phyloP scores from a whole-genome alignment of 2,888 invertebrate species.

The Euclidia mi region DNA sequence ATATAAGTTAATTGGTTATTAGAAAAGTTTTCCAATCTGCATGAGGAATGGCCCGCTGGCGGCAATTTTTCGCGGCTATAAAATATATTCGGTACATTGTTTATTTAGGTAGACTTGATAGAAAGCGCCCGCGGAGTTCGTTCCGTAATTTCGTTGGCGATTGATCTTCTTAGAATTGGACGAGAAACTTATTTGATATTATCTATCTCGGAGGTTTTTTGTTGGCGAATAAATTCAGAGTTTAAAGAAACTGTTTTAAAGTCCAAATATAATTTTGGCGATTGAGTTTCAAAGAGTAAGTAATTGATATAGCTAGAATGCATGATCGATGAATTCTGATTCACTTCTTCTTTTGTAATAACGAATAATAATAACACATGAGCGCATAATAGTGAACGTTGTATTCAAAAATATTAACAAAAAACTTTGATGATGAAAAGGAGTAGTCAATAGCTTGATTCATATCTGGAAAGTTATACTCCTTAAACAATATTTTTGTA shows the following conservation, averaged over 20 bases:
- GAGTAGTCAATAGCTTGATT: too few relatives aligned
- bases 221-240: conserved; percentile 9
- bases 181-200: conserved; percentile 29
- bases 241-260: too few relatives aligned
- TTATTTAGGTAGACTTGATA: conserved; percentile 53
- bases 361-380: conserved; percentile 13
- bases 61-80: conserved; percentile 43
- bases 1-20: conserved; percentile 80
- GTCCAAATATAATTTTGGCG: too few relatives aligned
- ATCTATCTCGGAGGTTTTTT: conserved; percentile 23
- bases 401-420: too few relatives aligned
- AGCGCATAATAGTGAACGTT: too few relatives aligned
- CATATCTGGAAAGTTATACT: too few relatives aligned
- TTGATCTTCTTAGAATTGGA: conserved; percentile 30
- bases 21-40: conserved; percentile 82
- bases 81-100: conserved; percentile 49
- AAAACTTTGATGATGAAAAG: too few relatives aligned
- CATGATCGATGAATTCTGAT: too few relatives aligned
- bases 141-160: conserved; percentile 34
- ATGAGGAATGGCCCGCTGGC: conserved; percentile 64
- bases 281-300: too few relatives aligned
- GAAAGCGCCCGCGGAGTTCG: conserved; percentile 43
- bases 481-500: too few relatives aligned
- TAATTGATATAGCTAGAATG: too few relatives aligned
- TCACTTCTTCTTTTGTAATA: too few relatives aligned